Percentiles rank a stretch among this genome's conserved stretches.
Conservation (phyloP, 2,113 vertebrate species). For the Suncus etruscus region DNA sequence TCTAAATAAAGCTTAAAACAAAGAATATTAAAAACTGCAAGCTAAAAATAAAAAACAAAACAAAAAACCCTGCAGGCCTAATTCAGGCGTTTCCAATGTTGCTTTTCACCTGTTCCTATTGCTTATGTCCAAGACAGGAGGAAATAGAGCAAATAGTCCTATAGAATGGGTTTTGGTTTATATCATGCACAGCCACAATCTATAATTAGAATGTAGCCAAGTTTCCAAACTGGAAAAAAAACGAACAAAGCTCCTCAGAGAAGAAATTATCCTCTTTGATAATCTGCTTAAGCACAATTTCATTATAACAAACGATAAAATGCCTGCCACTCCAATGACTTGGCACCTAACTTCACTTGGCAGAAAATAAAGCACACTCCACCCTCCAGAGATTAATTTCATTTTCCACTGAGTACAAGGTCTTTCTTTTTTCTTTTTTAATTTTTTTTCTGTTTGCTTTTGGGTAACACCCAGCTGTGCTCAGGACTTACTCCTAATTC, state of each 20-base stretch:
- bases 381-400: not conserved
- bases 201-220: conserved; percentile 90
- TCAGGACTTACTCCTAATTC: too few species aligned
- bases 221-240: conserved; percentile 87
- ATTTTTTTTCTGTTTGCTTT: too few species aligned
- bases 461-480: too few species aligned
- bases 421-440: too few species aligned
- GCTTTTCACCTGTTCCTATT: conserved; percentile 85
- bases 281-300: conserved; percentile 34
- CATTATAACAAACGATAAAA: conserved; percentile 48
- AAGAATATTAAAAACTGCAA: conserved; percentile 62
- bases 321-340: not conserved
- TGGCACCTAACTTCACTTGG: not conserved
- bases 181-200: conserved; percentile 69
- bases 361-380: conserved; percentile 41
- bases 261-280: conserved; percentile 69
- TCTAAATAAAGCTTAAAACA: conserved; percentile 65
- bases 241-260: conserved; percentile 72
- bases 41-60: too few species aligned
- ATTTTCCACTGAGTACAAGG: conserved; percentile 47
- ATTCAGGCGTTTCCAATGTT: conserved; percentile 64
- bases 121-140: conserved; percentile 72
- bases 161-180: conserved; percentile 77
- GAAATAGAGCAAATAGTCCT: conserved; percentile 63
- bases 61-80: not conserved